phyloP scores from a whole-genome alignment of 2,888 invertebrate genomes.

The Drosophila mercatorum region DNA sequence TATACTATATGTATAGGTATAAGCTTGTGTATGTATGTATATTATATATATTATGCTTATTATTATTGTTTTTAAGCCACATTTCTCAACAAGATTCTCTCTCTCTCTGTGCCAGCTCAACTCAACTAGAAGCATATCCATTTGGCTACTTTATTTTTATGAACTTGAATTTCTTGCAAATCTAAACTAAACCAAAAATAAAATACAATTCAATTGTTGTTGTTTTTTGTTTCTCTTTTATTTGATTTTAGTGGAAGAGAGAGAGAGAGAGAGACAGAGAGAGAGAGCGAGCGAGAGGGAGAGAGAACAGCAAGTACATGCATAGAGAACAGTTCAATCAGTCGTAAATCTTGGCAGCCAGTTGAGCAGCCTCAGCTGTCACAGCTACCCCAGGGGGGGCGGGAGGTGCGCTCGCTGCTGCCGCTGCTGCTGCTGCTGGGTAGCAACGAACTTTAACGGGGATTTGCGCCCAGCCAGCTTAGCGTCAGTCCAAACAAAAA shows the following conservation, averaged over 20 bases:
- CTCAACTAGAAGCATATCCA: not conserved
- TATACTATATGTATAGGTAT: not conserved
- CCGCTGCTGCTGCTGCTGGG: slow-evolving; percentile 2
- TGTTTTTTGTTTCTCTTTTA: not conserved
- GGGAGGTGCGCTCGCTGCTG: not conserved
- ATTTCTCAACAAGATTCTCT: not conserved
- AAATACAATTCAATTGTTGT: slow-evolving; percentile 7
- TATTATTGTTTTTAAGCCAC: not conserved
- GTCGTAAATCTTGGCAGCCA: slow-evolving; percentile 56
- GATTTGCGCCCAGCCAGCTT: slow-evolving; percentile 62
- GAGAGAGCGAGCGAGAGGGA: not conserved
- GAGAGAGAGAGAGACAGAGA: no score
- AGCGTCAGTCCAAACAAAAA: slow-evolving; percentile 63
- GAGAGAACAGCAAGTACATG: slow-evolving; percentile 12
- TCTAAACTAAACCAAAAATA: not conserved
- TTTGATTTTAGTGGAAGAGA: not conserved
- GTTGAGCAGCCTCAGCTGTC: slow-evolving; percentile 55
- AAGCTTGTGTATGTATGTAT: not conserved
- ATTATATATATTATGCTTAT: no score
- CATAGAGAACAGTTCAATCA: slow-evolving; percentile 53
- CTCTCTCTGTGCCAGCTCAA: not conserved
- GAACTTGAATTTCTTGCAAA: not conserved
- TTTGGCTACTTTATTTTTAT: slow-evolving; percentile 5
- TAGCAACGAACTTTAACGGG: slow-evolving; percentile 64
- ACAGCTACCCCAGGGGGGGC: not conserved